Percentiles rank a stretch among this genome's conserved stretches.
Evolutionary conservation across 2,113 vertebrate species (phyloP).

Genomic region (Protomyctophum bolini): DNA sequence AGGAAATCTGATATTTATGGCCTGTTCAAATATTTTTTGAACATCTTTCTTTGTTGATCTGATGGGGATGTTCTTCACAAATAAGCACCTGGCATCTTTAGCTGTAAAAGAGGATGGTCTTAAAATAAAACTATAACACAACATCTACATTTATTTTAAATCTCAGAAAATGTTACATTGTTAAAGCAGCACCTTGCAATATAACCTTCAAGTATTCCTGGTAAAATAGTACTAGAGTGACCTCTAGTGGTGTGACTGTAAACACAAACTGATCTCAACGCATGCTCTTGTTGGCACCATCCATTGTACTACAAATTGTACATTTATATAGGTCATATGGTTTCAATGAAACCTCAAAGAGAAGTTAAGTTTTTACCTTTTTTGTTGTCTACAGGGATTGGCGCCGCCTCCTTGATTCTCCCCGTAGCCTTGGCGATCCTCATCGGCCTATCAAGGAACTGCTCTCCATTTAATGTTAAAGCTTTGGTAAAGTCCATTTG

Average conservation of each 20-base stretch:
- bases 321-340: background rate
- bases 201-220: background rate
- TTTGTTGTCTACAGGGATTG: background rate
- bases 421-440: constrained; percentile 86
- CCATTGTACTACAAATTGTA: background rate
- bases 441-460: constrained; percentile 83
- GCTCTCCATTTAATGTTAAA: constrained; percentile 85
- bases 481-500: constrained; percentile 87
- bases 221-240: background rate
- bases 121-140: background rate
- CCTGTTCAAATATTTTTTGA: constrained; percentile 84
- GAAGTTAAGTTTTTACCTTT: constrained; percentile 28
- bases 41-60: constrained; percentile 82
- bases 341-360: too few relatives aligned
- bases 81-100: constrained; percentile 84
- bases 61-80: constrained; percentile 90
- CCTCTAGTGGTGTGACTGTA: background rate
- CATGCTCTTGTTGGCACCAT: fast-evolving
- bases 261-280: too few relatives aligned
- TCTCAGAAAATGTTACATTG: too few relatives aligned
- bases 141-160: background rate
- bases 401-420: constrained; percentile 71
- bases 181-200: too few relatives aligned
- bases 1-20: constrained; percentile 82
- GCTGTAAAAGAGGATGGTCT: constrained; percentile 54